Conservation (phyloP, 1,140 invertebrate species). For the Plodia interpunctella region DNA sequence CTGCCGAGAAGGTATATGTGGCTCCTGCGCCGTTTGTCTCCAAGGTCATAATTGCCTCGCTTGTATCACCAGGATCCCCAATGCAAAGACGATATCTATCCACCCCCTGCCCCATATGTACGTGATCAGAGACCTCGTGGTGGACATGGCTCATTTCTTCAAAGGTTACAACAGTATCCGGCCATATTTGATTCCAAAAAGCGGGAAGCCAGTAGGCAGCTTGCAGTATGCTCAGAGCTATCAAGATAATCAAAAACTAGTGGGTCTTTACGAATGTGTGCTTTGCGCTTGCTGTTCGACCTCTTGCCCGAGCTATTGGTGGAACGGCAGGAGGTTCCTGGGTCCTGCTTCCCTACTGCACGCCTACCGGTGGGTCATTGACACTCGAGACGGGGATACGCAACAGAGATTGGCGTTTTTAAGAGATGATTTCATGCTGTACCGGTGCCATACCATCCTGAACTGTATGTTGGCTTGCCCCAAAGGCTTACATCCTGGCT, state of each 20-base stretch:
- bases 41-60: conserved; percentile 91
- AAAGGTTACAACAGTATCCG: conserved; percentile 90
- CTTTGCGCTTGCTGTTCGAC: conserved; percentile 93
- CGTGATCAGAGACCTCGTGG: conserved; percentile 93
- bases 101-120: conserved; percentile 96
- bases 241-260: conserved; percentile 83
- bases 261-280: conserved; percentile 91
- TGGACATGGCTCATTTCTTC: conserved; percentile 93
- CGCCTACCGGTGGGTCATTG: conserved; percentile 85
- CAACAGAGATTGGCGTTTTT: conserved; percentile 81
- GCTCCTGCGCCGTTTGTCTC: conserved; percentile 94
- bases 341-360: conserved; percentile 58
- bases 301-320: conserved; percentile 93
- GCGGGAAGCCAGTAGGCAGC: conserved; percentile 73
- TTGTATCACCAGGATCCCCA: conserved; percentile 80
- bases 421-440: conserved; percentile 84
- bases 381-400: conserved; percentile 84
- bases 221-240: conserved; percentile 82
- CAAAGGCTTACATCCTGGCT: conserved; percentile 94
- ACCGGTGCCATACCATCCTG: conserved; percentile 89
- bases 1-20: conserved; percentile 94
- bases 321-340: conserved; percentile 79
- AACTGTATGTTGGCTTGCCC: conserved; percentile 88
- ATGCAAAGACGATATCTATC: conserved; percentile 82
- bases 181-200: conserved; percentile 89